phyloP scores from a whole-genome alignment of 1,140 invertebrate genomes.

The Zaprionus inermis region DNA sequence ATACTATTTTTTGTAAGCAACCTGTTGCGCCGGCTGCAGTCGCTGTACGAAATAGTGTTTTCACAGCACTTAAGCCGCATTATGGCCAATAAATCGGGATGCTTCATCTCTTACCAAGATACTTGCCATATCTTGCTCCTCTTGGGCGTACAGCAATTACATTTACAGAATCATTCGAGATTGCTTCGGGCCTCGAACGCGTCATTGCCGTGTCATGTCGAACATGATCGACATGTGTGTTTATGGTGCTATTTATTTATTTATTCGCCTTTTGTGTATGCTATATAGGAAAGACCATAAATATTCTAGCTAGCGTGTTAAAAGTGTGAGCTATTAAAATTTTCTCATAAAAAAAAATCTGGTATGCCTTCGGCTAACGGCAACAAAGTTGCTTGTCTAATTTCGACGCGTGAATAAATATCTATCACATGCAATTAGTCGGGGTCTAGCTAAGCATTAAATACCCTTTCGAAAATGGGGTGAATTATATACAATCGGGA shows the following conservation, averaged over 20 bases:
- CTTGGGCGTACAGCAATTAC: neutral
- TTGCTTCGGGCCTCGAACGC: constrained; percentile 1
- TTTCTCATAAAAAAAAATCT: constrained; percentile 29
- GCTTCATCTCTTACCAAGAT: neutral
- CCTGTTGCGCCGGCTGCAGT: neutral
- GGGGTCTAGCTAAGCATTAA: neutral
- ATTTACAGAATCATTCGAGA: constrained; percentile 8
- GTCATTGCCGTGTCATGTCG: constrained; percentile 23
- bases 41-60: neutral
- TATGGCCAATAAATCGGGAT: neutral
- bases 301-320: constrained; percentile 28
- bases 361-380: constrained; percentile 35
- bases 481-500: neutral
- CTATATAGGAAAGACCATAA: constrained; percentile 42
- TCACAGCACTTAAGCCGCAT: neutral
- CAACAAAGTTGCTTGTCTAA: constrained; percentile 30
- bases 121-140: neutral
- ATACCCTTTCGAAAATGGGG: neutral
- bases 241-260: constrained; percentile 38
- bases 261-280: constrained; percentile 41
- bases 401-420: constrained; percentile 12
- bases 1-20: neutral
- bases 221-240: constrained; percentile 47
- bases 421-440: constrained; percentile 14
- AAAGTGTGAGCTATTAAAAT: constrained; percentile 35